phyloP scores from a whole-genome alignment of 2,797 vertebrate genomes.

The Diceros bicornis region DNA sequence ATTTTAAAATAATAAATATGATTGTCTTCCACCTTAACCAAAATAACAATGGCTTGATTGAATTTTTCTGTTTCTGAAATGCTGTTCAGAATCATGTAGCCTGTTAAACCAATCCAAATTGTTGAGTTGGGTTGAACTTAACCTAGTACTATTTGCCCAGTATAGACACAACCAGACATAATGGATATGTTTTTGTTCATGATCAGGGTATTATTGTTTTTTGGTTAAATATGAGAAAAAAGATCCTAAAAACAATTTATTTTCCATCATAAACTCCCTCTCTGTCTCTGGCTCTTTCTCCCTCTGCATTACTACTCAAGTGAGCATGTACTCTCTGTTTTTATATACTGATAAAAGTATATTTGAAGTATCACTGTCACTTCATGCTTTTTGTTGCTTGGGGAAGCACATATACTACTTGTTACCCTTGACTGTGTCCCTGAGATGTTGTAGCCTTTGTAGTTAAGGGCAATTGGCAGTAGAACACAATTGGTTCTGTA shows the following conservation, averaged over 20 bases:
- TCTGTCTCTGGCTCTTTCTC: neutral
- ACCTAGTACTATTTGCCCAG: neutral
- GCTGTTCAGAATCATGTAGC: neutral
- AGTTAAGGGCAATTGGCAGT: constrained; percentile 87
- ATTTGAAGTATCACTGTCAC: constrained; percentile 74
- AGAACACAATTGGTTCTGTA: constrained; percentile 88
- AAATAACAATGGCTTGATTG: constrained; percentile 10
- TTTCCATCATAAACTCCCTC: neutral
- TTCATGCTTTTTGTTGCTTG: constrained; percentile 73
- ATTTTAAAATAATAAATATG: constrained; percentile 6
- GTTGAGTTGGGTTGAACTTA: constrained; percentile 1
- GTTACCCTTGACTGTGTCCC: constrained; percentile 84
- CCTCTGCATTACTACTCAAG: neutral
- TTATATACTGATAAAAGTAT: constrained; percentile 41
- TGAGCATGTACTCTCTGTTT: constrained; percentile 55
- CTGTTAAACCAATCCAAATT: constrained; percentile 12
- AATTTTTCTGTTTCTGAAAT: constrained; percentile 37
- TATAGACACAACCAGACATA: neutral
- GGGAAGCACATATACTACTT: constrained; percentile 74
- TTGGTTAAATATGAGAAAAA: neutral
- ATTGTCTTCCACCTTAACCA: neutral
- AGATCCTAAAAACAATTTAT: neutral
- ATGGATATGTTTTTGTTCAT: neutral
- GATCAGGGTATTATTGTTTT: neutral
- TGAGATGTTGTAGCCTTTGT: constrained; percentile 87